Conservation (phyloP, 2,888 invertebrate genomes). For the Augochlorella aurata region DNA sequence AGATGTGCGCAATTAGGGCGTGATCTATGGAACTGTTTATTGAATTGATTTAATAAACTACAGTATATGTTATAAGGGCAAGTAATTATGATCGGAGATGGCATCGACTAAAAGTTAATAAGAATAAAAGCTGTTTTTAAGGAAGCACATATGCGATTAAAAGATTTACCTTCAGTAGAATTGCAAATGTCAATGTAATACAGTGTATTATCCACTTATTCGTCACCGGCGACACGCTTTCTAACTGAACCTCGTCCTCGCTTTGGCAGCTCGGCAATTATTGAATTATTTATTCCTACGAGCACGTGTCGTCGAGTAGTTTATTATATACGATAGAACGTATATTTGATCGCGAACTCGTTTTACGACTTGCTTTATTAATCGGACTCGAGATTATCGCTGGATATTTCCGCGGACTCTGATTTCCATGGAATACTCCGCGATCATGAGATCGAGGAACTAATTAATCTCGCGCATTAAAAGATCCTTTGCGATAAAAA, state of each 20-base stretch:
- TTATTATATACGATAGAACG: neutral
- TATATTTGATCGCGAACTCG: neutral
- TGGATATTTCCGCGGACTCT: neutral
- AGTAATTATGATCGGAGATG: neutral
- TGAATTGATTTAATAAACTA: too few species aligned
- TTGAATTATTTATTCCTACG: neutral
- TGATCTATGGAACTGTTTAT: too few species aligned
- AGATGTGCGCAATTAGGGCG: too few species aligned
- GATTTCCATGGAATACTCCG: neutral
- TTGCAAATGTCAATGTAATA: neutral
- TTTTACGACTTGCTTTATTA: neutral
- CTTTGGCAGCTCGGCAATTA: neutral
- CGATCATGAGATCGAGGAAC: neutral
- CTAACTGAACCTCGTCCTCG: neutral
- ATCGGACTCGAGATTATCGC: neutral
- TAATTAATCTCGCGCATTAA: too few species aligned
- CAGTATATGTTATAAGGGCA: too few species aligned
- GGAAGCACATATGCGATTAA: neutral
- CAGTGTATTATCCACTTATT: neutral
- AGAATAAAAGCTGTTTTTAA: neutral
- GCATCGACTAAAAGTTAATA: neutral
- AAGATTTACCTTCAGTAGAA: neutral
- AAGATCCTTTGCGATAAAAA: too few species aligned
- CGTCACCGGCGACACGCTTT: neutral
- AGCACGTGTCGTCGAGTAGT: neutral